These are phyloP conservation scores for Sander vitreus DNA, from an alignment of 2,113 vertebrate genomes.

Conservation along the genomic window DNA sequence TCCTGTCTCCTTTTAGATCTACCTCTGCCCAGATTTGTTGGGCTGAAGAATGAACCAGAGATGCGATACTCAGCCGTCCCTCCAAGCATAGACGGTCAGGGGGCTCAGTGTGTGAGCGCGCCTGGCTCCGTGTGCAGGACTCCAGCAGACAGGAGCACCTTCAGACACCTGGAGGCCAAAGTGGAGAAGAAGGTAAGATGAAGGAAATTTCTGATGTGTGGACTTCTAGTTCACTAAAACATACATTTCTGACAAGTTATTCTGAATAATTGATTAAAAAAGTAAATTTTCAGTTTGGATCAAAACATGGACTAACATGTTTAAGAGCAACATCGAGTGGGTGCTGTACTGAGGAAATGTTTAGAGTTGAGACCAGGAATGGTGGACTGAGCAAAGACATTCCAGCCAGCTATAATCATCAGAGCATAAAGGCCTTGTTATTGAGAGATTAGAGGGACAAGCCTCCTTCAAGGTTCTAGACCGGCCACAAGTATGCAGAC, in stretches of 20 bases:
- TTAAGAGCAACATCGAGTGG: neutral
- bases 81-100: constrained; percentile 77
- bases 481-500: neutral
- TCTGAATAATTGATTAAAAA: neutral
- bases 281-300: too few species aligned
- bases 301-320: neutral
- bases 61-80: constrained; percentile 80
- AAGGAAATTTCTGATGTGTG: neutral
- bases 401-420: neutral
- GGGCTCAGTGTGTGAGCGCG: constrained; percentile 63
- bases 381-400: constrained; percentile 5
- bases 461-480: neutral
- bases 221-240: neutral
- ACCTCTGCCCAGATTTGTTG: constrained; percentile 90
- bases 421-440: constrained; percentile 15
- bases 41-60: constrained; percentile 88
- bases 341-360: neutral
- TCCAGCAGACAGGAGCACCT: constrained; percentile 83
- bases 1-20: constrained; percentile 82
- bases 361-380: neutral
- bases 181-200: constrained; percentile 87
- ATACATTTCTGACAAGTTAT: neutral
- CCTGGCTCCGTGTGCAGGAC: constrained; percentile 71
- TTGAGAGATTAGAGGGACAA: constrained; percentile 34
- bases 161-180: constrained; percentile 84